Evolutionary conservation across 1,140 invertebrate species (phyloP).

Genomic region (Globodera ellingtonae): DNA sequence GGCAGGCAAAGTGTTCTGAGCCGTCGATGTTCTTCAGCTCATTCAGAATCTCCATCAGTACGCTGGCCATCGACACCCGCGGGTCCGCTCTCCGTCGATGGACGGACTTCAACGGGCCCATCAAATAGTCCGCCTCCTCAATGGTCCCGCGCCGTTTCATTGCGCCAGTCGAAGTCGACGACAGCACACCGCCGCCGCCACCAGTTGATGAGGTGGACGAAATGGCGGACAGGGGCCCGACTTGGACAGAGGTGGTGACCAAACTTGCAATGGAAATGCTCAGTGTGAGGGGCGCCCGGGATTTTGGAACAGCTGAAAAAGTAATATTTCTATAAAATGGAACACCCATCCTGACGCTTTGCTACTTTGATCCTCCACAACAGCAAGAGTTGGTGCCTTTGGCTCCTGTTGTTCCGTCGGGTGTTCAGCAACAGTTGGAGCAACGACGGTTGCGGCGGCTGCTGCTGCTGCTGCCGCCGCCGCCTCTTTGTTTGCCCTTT

Average conservation of each 20-base stretch:
- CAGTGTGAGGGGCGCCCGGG: conserved; percentile 16
- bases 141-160: conserved; percentile 38
- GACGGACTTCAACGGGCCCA: conserved; percentile 73
- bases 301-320: not conserved
- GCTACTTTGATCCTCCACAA: conserved; percentile 9
- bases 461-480: not conserved
- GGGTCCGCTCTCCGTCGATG: conserved; percentile 94
- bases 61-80: conserved; percentile 86
- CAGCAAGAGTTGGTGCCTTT: not conserved
- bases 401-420: not conserved
- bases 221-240: conserved; percentile 23
- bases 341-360: no score
- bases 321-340: no score
- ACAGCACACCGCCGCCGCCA: conserved; percentile 6
- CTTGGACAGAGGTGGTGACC: not conserved
- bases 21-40: conserved; percentile 89
- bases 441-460: not conserved
- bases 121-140: conserved; percentile 72
- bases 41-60: conserved; percentile 88
- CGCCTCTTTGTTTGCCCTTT: not conserved
- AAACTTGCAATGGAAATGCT: conserved; percentile 7
- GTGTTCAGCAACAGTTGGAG: not conserved
- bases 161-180: conserved; percentile 29
- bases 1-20: conserved; percentile 86
- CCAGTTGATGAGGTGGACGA: conserved; percentile 20